Percentiles rank a stretch among this genome's conserved stretches.
These are phyloP conservation scores for Neosilurus hyrtlii DNA, from an alignment of 2,797 vertebrate species.

Conservation along the genomic window DNA sequence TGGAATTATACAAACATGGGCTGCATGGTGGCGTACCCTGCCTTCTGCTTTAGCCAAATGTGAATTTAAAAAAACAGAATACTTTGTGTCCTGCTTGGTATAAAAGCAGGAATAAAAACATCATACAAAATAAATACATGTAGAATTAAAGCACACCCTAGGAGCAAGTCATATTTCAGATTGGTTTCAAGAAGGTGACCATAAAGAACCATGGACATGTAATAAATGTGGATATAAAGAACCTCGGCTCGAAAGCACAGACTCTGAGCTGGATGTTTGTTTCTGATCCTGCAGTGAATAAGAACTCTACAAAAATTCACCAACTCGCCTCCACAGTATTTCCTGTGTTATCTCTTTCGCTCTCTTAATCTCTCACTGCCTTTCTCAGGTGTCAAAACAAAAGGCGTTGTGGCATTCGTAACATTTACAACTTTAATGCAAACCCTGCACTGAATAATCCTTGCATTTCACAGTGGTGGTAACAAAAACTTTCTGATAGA, in stretches of 20 bases:
- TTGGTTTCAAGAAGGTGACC: not conserved
- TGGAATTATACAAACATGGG: not conserved
- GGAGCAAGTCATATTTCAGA: not conserved
- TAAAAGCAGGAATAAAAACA: no score
- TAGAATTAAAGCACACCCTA: not conserved
- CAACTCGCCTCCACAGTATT: constrained; percentile 33
- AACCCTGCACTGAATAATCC: constrained; percentile 33
- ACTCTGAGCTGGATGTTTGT: constrained; percentile 1
- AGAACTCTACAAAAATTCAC: not conserved
- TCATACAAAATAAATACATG: not conserved
- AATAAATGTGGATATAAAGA: not conserved
- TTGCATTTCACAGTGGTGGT: constrained; percentile 7
- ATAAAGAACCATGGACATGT: not conserved
- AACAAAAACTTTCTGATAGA: constrained; percentile 15
- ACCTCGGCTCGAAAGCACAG: not conserved
- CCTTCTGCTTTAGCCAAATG: no score
- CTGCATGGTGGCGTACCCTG: no score
- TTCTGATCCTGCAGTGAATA: not conserved
- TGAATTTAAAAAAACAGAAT: no score
- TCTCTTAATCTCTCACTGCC: not conserved
- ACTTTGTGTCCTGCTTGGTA: not conserved
- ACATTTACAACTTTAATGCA: constrained; percentile 19
- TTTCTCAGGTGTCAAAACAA: constrained; percentile 23
- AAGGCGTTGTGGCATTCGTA: constrained; percentile 30
- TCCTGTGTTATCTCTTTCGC: constrained; percentile 33